Conservation (phyloP, 1,140 invertebrate species). For the Ridgeia piscesae region DNA sequence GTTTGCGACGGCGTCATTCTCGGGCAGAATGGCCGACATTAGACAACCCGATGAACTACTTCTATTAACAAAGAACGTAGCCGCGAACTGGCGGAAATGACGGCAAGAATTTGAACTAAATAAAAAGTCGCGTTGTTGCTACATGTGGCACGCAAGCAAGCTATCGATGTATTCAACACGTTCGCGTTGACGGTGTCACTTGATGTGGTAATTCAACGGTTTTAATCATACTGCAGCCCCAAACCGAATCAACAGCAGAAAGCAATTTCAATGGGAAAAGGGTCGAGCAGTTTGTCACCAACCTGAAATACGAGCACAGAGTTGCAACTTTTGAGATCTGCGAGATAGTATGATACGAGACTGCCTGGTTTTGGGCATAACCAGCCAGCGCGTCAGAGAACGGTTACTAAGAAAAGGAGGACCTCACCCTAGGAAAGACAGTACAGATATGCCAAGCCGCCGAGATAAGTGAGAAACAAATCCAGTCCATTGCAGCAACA, state of each 20-base stretch:
- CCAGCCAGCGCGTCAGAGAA: background rate
- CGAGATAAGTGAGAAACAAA: background rate
- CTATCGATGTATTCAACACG: background rate
- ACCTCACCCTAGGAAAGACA: background rate
- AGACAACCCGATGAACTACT: background rate
- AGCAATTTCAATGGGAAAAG: too few relatives aligned
- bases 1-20: too few relatives aligned
- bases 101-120: background rate
- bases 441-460: background rate
- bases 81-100: background rate
- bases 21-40: background rate
- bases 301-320: background rate
- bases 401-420: background rate
- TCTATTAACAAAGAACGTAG: background rate
- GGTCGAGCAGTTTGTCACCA: background rate
- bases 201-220: background rate
- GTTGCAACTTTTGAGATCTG: background rate
- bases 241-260: background rate
- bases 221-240: background rate
- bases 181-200: background rate
- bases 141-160: background rate
- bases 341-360: background rate
- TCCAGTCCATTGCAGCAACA: background rate
- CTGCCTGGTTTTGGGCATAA: background rate
- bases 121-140: background rate